Evolutionary conservation across 2,888 invertebrate genomes (phyloP).

Genomic region (Meiosimyza platycephala): DNA sequence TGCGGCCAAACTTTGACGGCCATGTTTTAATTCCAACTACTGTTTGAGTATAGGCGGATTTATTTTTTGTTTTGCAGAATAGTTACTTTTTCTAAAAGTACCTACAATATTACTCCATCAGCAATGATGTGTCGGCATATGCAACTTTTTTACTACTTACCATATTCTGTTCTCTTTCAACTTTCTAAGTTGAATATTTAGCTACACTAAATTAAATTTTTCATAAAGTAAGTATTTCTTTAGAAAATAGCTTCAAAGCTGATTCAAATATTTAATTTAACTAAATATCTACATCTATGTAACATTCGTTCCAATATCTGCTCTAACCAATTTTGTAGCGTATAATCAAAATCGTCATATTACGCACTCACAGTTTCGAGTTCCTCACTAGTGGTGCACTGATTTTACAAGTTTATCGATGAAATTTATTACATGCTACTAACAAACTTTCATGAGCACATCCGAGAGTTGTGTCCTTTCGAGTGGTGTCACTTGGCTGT

Average conservation of each 20-base stretch:
- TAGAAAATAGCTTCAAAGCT: too few species aligned
- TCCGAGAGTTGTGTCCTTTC: not conserved
- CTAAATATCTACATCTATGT: too few species aligned
- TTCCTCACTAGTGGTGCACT: not conserved
- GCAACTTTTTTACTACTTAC: too few species aligned
- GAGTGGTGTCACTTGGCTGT: conserved; percentile 43
- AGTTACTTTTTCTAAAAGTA: not conserved
- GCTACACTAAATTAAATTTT: too few species aligned
- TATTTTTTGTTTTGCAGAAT: not conserved
- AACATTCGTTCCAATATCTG: not conserved
- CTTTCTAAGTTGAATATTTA: too few species aligned
- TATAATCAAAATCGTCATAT: not conserved
- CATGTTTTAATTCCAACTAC: conserved; percentile 24
- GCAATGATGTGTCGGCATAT: not conserved
- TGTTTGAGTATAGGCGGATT: not conserved
- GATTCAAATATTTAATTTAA: too few species aligned
- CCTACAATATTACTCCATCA: not conserved
- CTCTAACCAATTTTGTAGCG: not conserved
- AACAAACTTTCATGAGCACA: not conserved
- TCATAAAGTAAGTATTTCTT: too few species aligned
- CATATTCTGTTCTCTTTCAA: too few species aligned
- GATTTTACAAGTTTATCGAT: conserved; percentile 48
- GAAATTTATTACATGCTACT: conserved; percentile 48
- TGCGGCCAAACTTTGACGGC: conserved; percentile 27
- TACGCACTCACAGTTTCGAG: not conserved